Evolutionary conservation across 1,140 invertebrate genomes (phyloP).

Genomic region (Formica selysi): DNA sequence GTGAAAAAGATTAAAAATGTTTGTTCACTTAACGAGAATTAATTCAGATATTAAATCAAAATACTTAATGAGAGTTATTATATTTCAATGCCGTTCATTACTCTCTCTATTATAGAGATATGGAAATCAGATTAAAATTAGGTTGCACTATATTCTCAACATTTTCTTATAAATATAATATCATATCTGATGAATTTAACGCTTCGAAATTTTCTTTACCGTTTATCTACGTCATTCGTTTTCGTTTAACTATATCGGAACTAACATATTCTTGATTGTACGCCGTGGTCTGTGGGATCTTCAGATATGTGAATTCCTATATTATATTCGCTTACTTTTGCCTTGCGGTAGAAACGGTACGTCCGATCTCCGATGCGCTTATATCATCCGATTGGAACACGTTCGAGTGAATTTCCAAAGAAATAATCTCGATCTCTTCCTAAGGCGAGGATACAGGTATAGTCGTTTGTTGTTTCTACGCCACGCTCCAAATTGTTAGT

Average conservation of each 20-base stretch:
- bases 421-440: constrained; percentile 54
- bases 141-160: background rate
- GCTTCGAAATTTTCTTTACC: background rate
- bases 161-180: background rate
- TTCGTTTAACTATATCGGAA: background rate
- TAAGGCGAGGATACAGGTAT: constrained; percentile 21
- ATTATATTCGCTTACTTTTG: background rate
- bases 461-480: constrained; percentile 47
- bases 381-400: constrained; percentile 66
- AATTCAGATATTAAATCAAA: background rate
- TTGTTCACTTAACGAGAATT: constrained; percentile 4
- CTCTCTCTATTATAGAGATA: background rate
- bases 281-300: background rate
- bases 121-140: background rate
- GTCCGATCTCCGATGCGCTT: background rate
- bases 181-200: background rate
- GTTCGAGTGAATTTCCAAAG: constrained; percentile 61
- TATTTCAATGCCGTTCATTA: background rate
- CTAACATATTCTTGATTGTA: background rate
- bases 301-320: background rate
- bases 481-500: constrained; percentile 59
- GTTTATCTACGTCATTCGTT: background rate
- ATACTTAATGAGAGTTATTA: background rate
- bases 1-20: background rate
- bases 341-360: constrained; percentile 12